Base-by-base conservation (phyloP, 2,113 vertebrate species). In the Microtus montanus region DNA sequence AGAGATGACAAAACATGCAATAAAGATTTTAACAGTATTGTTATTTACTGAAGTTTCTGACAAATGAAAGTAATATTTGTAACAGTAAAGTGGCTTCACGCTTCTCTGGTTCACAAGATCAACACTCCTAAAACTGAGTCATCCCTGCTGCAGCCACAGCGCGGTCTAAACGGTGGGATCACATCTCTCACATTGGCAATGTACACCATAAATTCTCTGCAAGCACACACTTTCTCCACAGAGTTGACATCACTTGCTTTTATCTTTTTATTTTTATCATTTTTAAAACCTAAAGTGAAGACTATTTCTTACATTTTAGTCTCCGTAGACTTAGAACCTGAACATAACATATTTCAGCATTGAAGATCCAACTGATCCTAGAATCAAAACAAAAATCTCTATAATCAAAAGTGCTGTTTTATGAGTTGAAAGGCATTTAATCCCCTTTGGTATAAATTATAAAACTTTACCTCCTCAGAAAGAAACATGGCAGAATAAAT, bases 281-380 rank as follows among this genome's bases (percentile, higher is more conserved):
- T 95, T 97, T 97, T 93, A 96, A 97, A 95, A 87, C 78, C 58
- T 87, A 64, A 96, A 92, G 61, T 93, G 92, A 97, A 95, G 78
- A 91, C 82, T 10, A 93, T 97, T 96, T 96, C 83, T 96, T 92
- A 92, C 70, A n/a, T 90, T 92, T 95, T 75, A 91, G 85, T 92
- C 68, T 95, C 92, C 89, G 95, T 92, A 96, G 95, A 93, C 35
- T 79, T 91, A 52, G 83, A 90, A 92, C 54, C 90, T 71, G 61
- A 35, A 52, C 47, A 74, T 58, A 52, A 94, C 88, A 86, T 49
- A 84, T 91, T 74, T 91, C 86, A 93, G 77, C 47, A 73, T 92
- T 95, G 73, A 95, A 96, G 24, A 78, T 95, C 41, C 95, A 93
- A 89, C 85, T 95, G 35, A 19, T 87, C 63, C 63, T 79, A 77